These are phyloP conservation scores for Saccopteryx bilineata DNA, from an alignment of 2,113 vertebrate genomes.

Conservation along the genomic window DNA sequence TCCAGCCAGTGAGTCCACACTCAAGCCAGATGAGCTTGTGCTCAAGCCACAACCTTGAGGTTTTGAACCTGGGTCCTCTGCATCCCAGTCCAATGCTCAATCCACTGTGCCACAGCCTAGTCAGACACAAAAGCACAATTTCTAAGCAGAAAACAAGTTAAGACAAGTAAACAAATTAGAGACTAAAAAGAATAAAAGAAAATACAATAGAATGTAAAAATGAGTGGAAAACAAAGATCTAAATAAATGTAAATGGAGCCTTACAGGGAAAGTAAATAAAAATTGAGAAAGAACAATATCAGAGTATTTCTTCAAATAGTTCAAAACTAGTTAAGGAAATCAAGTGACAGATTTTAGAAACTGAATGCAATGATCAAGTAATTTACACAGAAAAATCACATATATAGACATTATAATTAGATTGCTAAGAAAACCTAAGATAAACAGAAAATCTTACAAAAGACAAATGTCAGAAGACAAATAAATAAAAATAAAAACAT, in stretches of 20 bases:
- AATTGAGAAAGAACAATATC: not conserved
- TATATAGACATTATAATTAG: not conserved
- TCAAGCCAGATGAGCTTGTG: no score
- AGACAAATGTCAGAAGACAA: not conserved
- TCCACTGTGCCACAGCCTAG: no score
- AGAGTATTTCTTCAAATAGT: not conserved
- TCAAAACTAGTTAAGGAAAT: not conserved
- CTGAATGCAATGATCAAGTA: not conserved
- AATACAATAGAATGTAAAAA: not conserved
- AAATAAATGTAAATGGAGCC: not conserved
- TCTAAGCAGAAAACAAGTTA: not conserved
- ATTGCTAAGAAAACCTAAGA: not conserved
- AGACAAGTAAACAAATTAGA: not conserved
- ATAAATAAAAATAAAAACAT: not conserved
- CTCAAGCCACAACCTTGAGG: no score
- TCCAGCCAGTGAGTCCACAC: no score
- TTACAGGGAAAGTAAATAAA: not conserved
- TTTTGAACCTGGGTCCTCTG: no score
- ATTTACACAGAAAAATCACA: not conserved
- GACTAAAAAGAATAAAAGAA: not conserved
- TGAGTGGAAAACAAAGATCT: not conserved
- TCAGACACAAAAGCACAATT: not conserved
- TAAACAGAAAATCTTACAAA: not conserved
- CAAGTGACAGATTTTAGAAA: not conserved
- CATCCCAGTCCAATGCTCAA: no score